Evolutionary conservation across 2,888 invertebrate genomes (phyloP).

Genomic region (Molorchus minor): DNA sequence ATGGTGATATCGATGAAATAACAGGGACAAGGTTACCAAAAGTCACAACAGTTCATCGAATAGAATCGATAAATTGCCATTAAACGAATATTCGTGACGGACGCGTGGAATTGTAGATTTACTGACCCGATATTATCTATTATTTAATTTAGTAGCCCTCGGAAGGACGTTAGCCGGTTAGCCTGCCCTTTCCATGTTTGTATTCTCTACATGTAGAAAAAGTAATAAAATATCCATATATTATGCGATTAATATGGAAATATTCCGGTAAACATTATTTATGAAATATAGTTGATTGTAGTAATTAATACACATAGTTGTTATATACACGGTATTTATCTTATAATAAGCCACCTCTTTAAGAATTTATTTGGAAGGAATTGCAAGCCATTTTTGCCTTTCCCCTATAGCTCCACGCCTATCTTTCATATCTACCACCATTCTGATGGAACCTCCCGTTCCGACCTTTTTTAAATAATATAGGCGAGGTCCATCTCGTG

Average conservation of each 20-base stretch:
- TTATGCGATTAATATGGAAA: background rate
- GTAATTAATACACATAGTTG: background rate
- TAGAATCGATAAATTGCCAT: constrained; percentile 3
- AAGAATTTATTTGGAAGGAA: too few relatives aligned
- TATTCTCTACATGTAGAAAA: background rate
- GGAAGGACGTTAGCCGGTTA: background rate
- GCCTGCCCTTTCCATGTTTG: background rate
- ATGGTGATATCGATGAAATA: too few relatives aligned
- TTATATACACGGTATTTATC: background rate
- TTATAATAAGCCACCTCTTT: background rate
- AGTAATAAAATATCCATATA: background rate
- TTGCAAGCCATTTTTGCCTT: too few relatives aligned
- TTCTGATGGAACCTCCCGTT: background rate
- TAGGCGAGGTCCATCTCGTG: background rate
- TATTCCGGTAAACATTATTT: background rate
- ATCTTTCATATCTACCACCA: too few relatives aligned
- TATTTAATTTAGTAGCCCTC: background rate
- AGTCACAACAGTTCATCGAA: constrained; percentile 11
- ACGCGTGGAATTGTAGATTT: constrained; percentile 14
- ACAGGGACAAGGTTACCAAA: background rate
- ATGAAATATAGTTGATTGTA: background rate
- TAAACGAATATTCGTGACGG: constrained; percentile 8
- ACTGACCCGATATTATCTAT: constrained; percentile 5
- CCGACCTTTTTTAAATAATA: background rate
- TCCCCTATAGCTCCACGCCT: too few relatives aligned